Conservation (phyloP, 2,797 vertebrate species). For the Nyctibius grandis region DNA sequence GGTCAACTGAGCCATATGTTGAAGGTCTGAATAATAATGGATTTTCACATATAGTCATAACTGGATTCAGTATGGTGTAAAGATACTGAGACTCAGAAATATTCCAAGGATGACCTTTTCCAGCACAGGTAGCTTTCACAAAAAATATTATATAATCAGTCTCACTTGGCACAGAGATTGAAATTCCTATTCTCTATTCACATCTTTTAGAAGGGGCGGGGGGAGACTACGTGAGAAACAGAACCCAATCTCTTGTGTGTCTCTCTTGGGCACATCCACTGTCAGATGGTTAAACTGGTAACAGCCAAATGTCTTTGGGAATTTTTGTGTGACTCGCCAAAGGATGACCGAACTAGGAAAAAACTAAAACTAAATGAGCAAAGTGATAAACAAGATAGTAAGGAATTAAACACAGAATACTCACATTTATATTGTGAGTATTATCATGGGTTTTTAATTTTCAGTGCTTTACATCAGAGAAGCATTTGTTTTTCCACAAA, state of each 20-base stretch:
- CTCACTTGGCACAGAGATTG: background rate
- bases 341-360: background rate
- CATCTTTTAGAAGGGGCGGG: background rate
- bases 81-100: background rate
- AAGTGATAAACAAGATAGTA: background rate
- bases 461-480: background rate
- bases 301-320: background rate
- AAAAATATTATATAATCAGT: background rate
- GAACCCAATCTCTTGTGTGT: background rate
- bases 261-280: background rate
- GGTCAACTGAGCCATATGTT: background rate
- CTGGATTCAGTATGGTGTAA: background rate
- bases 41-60: background rate
- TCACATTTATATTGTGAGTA: background rate
- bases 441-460: background rate
- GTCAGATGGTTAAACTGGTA: background rate
- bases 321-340: background rate
- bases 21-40: background rate
- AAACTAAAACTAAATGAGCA: background rate
- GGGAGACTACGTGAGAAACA: fast-evolving
- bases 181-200: background rate
- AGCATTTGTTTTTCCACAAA: background rate
- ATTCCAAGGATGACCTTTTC: background rate
- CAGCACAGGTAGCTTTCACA: background rate
- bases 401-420: background rate